phyloP scores from a whole-genome alignment of 2,113 vertebrate species.

The Crotalus viridis region DNA sequence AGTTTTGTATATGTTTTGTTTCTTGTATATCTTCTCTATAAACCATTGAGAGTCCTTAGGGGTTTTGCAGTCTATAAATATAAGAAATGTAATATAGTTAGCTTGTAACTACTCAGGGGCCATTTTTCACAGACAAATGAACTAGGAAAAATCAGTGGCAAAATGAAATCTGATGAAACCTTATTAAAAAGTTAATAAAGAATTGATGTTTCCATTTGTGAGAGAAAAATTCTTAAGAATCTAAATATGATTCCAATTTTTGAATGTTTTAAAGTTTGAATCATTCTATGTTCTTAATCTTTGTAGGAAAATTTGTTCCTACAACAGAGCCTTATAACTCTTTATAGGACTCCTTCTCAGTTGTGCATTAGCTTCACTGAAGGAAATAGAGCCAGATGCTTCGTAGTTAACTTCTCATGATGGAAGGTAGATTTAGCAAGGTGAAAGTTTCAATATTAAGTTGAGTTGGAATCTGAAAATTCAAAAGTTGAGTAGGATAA shows the following conservation, averaged over 20 bases:
- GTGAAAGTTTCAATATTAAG: not conserved
- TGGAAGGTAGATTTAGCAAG: not conserved
- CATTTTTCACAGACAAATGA: not conserved
- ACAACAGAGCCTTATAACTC: not conserved
- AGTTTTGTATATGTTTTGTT: not conserved
- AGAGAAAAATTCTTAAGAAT: not conserved
- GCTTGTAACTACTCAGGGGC: not conserved
- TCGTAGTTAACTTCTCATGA: not conserved
- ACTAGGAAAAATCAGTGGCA: not conserved
- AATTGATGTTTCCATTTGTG: not conserved
- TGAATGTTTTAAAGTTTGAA: not conserved
- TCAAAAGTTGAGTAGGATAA: not conserved
- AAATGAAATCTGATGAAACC: not conserved
- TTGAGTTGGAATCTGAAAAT: not conserved
- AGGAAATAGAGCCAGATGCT: not conserved
- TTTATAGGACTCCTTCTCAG: not conserved
- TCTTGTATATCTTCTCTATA: not conserved
- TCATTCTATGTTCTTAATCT: not conserved
- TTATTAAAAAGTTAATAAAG: not conserved
- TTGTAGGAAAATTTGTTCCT: not conserved
- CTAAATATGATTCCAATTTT: not conserved
- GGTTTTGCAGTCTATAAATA: not conserved
- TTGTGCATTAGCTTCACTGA: not conserved
- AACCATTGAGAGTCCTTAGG: not conserved
- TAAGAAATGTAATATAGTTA: not conserved